Percentiles rank a stretch among this genome's conserved stretches.
Conservation (phyloP, 2,888 invertebrate genomes). For the Cynaeus angustus region DNA sequence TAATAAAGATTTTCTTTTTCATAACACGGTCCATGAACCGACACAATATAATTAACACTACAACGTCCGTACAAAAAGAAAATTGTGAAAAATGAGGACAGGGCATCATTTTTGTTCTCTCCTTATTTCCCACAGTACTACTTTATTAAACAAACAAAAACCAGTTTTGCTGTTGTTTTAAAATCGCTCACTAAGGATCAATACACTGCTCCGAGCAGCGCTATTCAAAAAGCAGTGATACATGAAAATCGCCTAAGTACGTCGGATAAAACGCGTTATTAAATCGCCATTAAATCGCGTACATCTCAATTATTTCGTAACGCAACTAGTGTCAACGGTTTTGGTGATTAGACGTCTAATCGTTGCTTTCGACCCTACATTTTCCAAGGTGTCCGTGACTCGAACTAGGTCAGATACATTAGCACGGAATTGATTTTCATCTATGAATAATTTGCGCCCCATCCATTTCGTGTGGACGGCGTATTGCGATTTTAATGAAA, state of each 20-base stretch:
- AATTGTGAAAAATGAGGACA: no score
- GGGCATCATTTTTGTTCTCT: no score
- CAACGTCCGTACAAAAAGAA: no score
- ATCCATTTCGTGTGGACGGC: conserved; percentile 44
- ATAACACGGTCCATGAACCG: no score
- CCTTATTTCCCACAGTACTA: no score
- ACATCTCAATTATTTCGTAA: conserved; percentile 19
- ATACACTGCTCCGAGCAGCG: conserved; percentile 12
- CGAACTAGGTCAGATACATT: conserved; percentile 51
- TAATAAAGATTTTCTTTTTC: no score
- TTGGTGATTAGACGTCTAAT: conserved; percentile 40
- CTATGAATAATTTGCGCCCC: conserved; percentile 51
- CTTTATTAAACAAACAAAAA: conserved; percentile 14
- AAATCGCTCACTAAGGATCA: conserved; percentile 16
- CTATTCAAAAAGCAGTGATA: neutral
- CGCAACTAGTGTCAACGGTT: conserved; percentile 38
- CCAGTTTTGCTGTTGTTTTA: conserved; percentile 5
- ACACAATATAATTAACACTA: no score
- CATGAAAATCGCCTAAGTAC: conserved; percentile 7
- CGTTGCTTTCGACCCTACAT: conserved; percentile 11
- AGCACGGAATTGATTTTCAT: conserved; percentile 51
- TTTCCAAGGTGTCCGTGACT: conserved; percentile 31
- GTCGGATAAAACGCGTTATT: no score
- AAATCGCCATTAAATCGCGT: conserved; percentile 13
- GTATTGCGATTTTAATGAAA: conserved; percentile 46